These are phyloP conservation scores for Calvadosia cruxmelitensis DNA, from an alignment of 30 jellyfish, hydroid and myxozoan species.

Conservation along the genomic window DNA sequence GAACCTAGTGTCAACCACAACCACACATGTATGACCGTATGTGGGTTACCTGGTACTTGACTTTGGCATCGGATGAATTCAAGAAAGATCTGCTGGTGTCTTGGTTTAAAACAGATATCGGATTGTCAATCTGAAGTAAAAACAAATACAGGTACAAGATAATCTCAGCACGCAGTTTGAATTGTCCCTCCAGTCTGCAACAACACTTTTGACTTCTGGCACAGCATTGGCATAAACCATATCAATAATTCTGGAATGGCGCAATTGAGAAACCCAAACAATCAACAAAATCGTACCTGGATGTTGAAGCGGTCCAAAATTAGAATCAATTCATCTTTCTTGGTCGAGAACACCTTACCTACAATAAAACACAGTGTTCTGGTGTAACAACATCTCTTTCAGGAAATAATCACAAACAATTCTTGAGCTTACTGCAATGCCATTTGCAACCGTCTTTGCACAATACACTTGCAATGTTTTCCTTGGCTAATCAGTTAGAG, in stretches of 20 bases:
- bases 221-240: no score
- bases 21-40: not conserved
- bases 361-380: slow-evolving; percentile 3
- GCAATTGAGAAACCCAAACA: no score
- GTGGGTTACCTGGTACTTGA: slow-evolving; percentile 63
- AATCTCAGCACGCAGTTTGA: not conserved
- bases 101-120: slow-evolving; percentile 86
- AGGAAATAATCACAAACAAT: no score
- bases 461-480: no score
- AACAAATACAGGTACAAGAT: not conserved
- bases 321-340: slow-evolving; percentile 62
- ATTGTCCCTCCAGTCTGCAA: not conserved
- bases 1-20: not conserved
- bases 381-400: not conserved
- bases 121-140: slow-evolving; percentile 74
- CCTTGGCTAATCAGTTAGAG: no score
- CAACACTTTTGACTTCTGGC: no score
- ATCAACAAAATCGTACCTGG: slow-evolving; percentile 36
- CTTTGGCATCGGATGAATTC: slow-evolving; percentile 78
- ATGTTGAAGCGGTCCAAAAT: slow-evolving; percentile 88
- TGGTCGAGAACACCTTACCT: slow-evolving; percentile 74
- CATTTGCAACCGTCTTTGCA: no score
- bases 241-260: no score
- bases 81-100: slow-evolving; percentile 94
- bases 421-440: no score